Percentiles rank a stretch among this genome's conserved stretches.
phyloP scores from a whole-genome alignment of 2,113 vertebrate genomes.

The Cryptoleucopteryx plumbea region DNA sequence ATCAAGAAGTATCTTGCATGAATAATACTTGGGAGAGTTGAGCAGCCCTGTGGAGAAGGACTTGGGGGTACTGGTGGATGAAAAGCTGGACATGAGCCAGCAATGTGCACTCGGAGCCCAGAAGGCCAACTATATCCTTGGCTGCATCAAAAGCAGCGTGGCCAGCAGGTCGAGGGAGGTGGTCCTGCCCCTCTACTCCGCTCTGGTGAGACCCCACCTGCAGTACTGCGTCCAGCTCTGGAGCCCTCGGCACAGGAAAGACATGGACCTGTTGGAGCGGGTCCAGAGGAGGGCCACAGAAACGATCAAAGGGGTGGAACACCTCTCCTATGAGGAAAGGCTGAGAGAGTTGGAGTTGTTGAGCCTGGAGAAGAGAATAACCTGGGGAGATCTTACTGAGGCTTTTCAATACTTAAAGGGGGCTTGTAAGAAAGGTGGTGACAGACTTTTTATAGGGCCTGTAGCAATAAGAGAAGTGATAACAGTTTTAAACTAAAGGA shows the following conservation, averaged over 20 bases:
- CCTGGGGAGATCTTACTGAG: rapidly evolving
- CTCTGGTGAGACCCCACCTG: background rate
- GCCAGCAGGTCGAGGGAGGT: background rate
- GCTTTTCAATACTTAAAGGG: background rate
- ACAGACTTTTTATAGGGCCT: background rate
- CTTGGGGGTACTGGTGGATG: no score
- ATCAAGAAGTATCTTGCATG: background rate
- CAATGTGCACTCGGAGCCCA: background rate
- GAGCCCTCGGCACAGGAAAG: background rate
- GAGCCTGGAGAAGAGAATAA: background rate
- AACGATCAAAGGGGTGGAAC: background rate
- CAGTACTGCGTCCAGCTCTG: rapidly evolving
- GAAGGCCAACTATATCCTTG: background rate
- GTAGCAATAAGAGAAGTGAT: rapidly evolving
- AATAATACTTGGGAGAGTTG: background rate
- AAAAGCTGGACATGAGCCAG: background rate
- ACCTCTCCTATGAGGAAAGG: background rate
- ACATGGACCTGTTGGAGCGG: background rate
- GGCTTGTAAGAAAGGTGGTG: background rate
- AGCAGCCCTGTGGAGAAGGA: background rate
- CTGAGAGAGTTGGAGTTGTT: background rate
- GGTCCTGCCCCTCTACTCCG: background rate
- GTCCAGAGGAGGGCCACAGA: background rate
- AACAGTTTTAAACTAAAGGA: background rate
- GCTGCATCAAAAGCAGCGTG: background rate